Evolutionary conservation across 2,888 invertebrate species (phyloP).

Genomic region (Drosophila stalkeri): DNA sequence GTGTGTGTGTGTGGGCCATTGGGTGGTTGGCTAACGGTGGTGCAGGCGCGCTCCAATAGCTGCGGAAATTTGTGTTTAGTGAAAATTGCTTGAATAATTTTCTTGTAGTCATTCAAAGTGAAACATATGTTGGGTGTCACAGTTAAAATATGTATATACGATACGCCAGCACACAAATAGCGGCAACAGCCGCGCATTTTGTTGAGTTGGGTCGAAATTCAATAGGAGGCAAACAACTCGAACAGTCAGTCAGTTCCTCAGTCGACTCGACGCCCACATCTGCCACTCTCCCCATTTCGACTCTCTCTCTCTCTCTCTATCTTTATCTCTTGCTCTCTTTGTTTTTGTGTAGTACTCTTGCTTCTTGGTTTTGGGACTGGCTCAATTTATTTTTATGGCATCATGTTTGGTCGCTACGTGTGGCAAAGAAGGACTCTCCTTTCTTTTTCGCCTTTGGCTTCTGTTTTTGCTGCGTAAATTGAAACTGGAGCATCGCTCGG

Average conservation of each 20-base stretch:
- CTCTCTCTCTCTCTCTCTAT: constrained; percentile 17
- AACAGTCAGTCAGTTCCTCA: constrained; percentile 28
- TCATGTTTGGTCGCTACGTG: constrained; percentile 64
- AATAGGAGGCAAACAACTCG: constrained; percentile 47
- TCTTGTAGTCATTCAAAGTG: constrained; percentile 71
- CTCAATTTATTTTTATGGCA: constrained; percentile 78
- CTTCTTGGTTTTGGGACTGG: constrained; percentile 46
- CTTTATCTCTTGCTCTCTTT: constrained; percentile 24
- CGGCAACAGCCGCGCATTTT: constrained; percentile 5
- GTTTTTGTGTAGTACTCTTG: constrained; percentile 31
- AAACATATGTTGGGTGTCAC: constrained; percentile 78
- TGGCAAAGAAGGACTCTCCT: constrained; percentile 39
- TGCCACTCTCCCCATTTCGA: neutral
- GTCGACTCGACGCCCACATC: constrained; percentile 17
- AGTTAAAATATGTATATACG: constrained; percentile 61
- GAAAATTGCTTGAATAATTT: constrained; percentile 74
- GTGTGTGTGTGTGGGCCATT: constrained; percentile 1
- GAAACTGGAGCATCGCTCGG: constrained; percentile 68
- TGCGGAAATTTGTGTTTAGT: constrained; percentile 68
- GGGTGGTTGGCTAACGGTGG: constrained; percentile 9
- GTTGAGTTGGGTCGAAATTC: constrained; percentile 33
- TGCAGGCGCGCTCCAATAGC: neutral
- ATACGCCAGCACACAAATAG: constrained; percentile 19
- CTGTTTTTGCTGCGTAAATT: constrained; percentile 63
- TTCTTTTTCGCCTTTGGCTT: constrained; percentile 44